A percentile compares a stretch with the other conserved stretches of the same genome.
Evolutionary conservation across 2,113 vertebrate genomes (phyloP).

Genomic region (Plotosus lineatus): DNA sequence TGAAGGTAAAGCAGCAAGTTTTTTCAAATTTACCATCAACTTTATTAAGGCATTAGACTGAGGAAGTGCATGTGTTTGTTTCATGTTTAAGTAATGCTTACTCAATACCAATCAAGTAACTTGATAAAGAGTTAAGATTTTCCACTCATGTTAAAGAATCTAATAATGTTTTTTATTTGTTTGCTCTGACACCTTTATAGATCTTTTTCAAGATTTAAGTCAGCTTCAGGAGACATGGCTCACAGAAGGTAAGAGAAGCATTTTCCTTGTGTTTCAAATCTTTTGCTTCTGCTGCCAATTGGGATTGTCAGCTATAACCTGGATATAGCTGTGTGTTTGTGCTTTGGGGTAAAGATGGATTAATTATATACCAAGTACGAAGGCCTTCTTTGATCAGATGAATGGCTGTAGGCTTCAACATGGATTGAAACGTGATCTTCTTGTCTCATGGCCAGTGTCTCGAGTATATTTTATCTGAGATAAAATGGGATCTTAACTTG

Average conservation of each 20-base stretch:
- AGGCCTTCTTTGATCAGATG: slow-evolving; percentile 30
- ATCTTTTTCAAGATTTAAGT: slow-evolving; percentile 96
- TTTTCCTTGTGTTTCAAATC: slow-evolving; percentile 26
- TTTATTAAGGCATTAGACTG: slow-evolving; percentile 13
- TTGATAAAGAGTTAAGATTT: not conserved
- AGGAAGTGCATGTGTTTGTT: too few relatives aligned
- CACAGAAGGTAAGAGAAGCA: slow-evolving; percentile 84
- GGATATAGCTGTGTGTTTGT: slow-evolving; percentile 6
- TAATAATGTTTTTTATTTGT: slow-evolving; percentile 13
- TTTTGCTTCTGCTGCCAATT: slow-evolving; percentile 28
- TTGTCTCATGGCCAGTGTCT: slow-evolving; percentile 22
- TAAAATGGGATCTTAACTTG: slow-evolving; percentile 31
- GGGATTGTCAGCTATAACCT: slow-evolving; percentile 27
- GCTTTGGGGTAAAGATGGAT: not conserved
- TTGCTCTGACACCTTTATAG: slow-evolving; percentile 65
- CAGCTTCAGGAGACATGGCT: slow-evolving; percentile 98
- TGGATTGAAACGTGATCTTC: slow-evolving; percentile 18
- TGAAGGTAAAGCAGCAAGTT: slow-evolving; percentile 77
- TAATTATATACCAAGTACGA: slow-evolving; percentile 26
- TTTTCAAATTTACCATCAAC: slow-evolving; percentile 20
- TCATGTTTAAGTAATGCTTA: not conserved
- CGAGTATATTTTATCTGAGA: slow-evolving; percentile 22
- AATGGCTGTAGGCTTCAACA: slow-evolving; percentile 14
- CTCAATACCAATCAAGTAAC: not conserved
- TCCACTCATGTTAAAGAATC: not conserved